phyloP scores from a whole-genome alignment of 2,113 vertebrate species.

The Heloderma charlesbogerti region DNA sequence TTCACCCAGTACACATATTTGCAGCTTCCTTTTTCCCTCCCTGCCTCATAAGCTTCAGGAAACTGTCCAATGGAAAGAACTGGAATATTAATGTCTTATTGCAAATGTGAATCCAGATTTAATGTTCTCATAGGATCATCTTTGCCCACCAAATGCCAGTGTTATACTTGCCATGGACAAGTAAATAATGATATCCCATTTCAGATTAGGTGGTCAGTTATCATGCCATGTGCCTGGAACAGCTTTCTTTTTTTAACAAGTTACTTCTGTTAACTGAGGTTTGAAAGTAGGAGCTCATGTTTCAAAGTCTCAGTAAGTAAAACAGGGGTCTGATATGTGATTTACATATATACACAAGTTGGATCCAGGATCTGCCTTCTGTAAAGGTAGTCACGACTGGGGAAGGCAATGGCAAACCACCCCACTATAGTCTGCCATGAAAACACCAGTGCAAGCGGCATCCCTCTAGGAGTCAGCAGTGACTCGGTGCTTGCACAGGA shows the following conservation, averaged over 20 bases:
- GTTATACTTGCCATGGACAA: neutral
- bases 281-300: neutral
- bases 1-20: conserved; percentile 24
- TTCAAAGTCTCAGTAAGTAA: neutral
- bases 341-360: too few relatives aligned
- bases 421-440: too few relatives aligned
- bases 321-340: neutral
- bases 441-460: too few relatives aligned
- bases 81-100: neutral
- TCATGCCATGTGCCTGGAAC: conserved; percentile 14
- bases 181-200: conserved; percentile 17
- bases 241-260: neutral
- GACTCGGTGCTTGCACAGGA: too few relatives aligned
- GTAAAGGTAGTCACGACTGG: too few relatives aligned
- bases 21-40: conserved; percentile 22
- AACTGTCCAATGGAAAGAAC: conserved; percentile 38
- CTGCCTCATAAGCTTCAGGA: conserved; percentile 38
- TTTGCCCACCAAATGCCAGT: conserved; percentile 1
- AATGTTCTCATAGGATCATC: conserved; percentile 35
- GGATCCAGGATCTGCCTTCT: too few relatives aligned
- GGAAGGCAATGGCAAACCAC: too few relatives aligned
- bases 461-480: too few relatives aligned
- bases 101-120: conserved; percentile 33
- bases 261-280: neutral
- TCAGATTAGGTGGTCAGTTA: conserved; percentile 17